Evolutionary conservation across 2,113 vertebrate species (phyloP), one percentile per base, ranked within the genome.

Genomic region (Motacilla tschutschensis): DNA sequence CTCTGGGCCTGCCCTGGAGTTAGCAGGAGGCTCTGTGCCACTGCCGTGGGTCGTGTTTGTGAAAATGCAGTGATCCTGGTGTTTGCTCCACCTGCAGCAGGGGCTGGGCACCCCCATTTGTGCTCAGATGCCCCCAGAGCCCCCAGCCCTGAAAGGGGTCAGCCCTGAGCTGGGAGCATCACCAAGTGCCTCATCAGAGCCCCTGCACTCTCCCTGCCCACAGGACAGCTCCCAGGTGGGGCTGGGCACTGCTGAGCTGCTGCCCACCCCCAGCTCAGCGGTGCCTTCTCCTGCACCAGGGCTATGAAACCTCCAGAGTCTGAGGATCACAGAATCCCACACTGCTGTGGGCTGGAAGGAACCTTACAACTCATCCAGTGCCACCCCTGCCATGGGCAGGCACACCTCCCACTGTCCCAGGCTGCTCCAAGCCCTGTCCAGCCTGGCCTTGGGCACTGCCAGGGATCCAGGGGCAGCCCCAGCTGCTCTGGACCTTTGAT

Each of bases 191-290:
- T 66, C 7, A 3, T 5, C 28, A 17, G 5, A 19, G 33, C 25
- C 62, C 41, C 48, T 59, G 15, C 19, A 5, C n/a, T 1, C 0
- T 14, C 44, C 33, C 28, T 69, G 38, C 41, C 44, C 0, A 1
- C 14, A 24, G 73, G 17, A 55, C 0, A 5, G 47, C 24, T 90
- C 44, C 70, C 0, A 0, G 13, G 51, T 1, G 0, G 19, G 31
- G 16, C 51, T 48, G 54, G 38, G 31, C 35, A 8, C 9, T 48
- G 48, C 28, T n/a, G 44, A 58, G 65, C 22, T 1, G 4, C 50
- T 73, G 35, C 44, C 26, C 41, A 16, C 5, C 44, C 33, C 11
- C 62, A 36, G 44, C 28, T 44, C 53, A 19, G 29, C 2, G 0
- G 2, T 14, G 19, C 35, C 53, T 57, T 38, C 22, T 25, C n/a